A percentile compares a stretch with the other conserved stretches of the same genome.
Evolutionary conservation across 2,113 vertebrate species (phyloP).

Genomic region (Oryzias woworae): DNA sequence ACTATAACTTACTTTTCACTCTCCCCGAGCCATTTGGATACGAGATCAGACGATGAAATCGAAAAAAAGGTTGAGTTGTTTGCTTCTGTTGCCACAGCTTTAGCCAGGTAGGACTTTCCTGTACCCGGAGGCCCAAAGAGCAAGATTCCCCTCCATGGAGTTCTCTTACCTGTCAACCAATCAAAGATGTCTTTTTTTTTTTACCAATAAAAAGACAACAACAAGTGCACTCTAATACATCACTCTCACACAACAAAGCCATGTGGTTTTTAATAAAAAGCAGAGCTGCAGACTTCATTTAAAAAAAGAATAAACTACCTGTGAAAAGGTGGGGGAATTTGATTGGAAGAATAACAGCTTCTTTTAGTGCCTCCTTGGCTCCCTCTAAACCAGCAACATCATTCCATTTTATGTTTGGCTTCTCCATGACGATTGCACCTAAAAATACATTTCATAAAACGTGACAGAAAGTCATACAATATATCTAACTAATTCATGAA

Average conservation of each 20-base stretch:
- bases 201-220: not conserved
- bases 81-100: constrained; percentile 97
- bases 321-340: constrained; percentile 99
- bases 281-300: not conserved
- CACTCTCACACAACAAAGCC: not conserved
- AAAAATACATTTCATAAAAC: not conserved
- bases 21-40: constrained; percentile 99
- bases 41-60: constrained; percentile 94
- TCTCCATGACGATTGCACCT: constrained; percentile 98
- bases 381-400: constrained; percentile 96
- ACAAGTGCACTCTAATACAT: not conserved
- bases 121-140: constrained; percentile 98
- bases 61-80: constrained; percentile 99
- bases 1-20: constrained; percentile 91
- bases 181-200: not conserved
- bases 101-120: constrained; percentile 96
- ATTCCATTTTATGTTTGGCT: constrained; percentile 93
- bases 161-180: constrained; percentile 87
- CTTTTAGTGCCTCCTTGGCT: constrained; percentile 97
- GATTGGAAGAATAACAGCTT: constrained; percentile 97
- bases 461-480: not conserved
- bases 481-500: not conserved
- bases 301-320: constrained; percentile 68
- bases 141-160: constrained; percentile 95
- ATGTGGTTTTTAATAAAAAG: not conserved